These are phyloP conservation scores for Bombus turneri DNA, from an alignment of 1,140 invertebrate species.

Conservation along the genomic window DNA sequence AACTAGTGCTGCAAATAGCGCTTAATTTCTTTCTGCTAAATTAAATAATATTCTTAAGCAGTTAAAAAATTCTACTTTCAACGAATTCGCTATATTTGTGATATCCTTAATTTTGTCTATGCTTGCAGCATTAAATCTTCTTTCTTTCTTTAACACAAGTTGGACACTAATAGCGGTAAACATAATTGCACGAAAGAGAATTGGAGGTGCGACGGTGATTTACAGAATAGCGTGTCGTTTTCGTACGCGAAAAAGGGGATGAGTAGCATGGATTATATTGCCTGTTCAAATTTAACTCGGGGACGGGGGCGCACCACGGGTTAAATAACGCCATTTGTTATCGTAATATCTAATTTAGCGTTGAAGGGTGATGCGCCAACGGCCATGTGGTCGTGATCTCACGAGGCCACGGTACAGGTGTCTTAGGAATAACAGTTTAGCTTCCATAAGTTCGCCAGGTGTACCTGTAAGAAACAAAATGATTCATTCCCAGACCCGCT, in stretches of 20 bases:
- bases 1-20: neutral
- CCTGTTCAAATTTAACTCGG: conserved; percentile 52
- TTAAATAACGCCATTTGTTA: conserved; percentile 70
- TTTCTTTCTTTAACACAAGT: neutral
- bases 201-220: conserved; percentile 36
- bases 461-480: conserved; percentile 9
- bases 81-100: neutral
- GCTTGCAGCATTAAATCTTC: neutral
- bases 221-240: conserved; percentile 21
- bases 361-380: conserved; percentile 48
- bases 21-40: neutral
- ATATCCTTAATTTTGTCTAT: neutral
- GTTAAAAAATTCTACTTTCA: neutral
- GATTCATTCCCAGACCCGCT: conserved; percentile 9
- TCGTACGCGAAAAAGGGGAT: conserved; percentile 3
- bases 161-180: neutral
- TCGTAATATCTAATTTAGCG: conserved; percentile 68
- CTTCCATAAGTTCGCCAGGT: conserved; percentile 31
- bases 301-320: conserved; percentile 24
- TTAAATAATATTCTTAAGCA: neutral
- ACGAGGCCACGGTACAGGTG: conserved; percentile 61
- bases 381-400: conserved; percentile 67
- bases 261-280: conserved; percentile 12
- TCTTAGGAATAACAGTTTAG: conserved; percentile 58
- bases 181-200: neutral